Percentiles rank a stretch among this genome's conserved stretches.
Evolutionary conservation across 2,797 vertebrate species (phyloP).

Genomic region (Cygnus olor): DNA sequence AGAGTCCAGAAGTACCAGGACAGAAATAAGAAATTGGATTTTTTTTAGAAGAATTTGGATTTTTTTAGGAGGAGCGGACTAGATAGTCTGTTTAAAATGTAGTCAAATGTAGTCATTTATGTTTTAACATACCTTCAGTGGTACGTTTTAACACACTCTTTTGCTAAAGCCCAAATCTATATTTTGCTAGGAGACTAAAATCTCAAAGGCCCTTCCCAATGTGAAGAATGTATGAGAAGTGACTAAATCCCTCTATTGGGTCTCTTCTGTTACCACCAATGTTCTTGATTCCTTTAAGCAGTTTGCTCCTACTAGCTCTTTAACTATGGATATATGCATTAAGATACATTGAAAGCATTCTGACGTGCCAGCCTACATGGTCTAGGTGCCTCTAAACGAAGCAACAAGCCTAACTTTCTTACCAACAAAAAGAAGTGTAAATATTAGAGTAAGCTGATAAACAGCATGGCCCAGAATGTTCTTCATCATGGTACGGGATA

Average conservation of each 20-base stretch:
- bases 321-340: accelerated
- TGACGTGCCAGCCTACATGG: accelerated
- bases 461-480: constrained; percentile 96
- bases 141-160: accelerated
- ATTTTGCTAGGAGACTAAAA: neutral
- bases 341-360: neutral
- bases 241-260: neutral
- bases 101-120: neutral
- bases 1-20: neutral
- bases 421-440: constrained; percentile 95
- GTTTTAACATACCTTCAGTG: neutral
- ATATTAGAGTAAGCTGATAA: constrained; percentile 96
- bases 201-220: neutral
- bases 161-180: neutral
- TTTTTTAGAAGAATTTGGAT: no score
- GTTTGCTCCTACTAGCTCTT: neutral
- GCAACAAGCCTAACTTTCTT: constrained; percentile 4
- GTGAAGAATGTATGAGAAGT: neutral
- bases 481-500: constrained; percentile 99
- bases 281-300: neutral
- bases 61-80: neutral
- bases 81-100: neutral
- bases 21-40: neutral
- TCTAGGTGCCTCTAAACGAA: neutral
- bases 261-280: neutral